phyloP scores from a whole-genome alignment of 2,888 invertebrate genomes.

The Apocheima hispidaria region DNA sequence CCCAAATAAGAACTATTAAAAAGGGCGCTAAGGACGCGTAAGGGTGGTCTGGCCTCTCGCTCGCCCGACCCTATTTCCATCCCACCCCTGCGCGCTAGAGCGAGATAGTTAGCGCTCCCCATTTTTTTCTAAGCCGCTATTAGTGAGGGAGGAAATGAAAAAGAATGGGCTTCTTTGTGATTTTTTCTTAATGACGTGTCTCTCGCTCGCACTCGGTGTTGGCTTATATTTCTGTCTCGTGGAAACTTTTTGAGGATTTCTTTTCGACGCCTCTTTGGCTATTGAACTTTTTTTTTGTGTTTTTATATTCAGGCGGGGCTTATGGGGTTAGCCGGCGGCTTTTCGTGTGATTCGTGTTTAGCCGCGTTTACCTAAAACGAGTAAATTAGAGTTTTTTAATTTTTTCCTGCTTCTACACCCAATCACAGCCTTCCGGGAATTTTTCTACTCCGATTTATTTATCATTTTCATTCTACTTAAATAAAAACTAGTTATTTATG shows the following conservation, averaged over 20 bases:
- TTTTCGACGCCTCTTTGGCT: conserved; percentile 82
- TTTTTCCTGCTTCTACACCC: conserved; percentile 41
- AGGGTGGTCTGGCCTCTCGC: conserved; percentile 78
- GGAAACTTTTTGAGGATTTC: conserved; percentile 73
- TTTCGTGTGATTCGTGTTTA: conserved; percentile 66
- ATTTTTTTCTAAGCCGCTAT: conserved; percentile 84
- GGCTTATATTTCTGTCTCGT: conserved; percentile 61
- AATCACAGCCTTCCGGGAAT: conserved; percentile 31
- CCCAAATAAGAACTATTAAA: conserved; percentile 82
- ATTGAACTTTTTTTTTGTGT: conserved; percentile 72
- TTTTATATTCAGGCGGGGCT: conserved; percentile 80
- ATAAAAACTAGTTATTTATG: neutral
- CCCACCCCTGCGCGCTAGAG: conserved; percentile 75
- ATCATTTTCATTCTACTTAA: neutral
- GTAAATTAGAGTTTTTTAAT: conserved; percentile 50
- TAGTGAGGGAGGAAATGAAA: conserved; percentile 85
- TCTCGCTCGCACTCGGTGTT: conserved; percentile 72
- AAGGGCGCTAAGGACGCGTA: conserved; percentile 74
- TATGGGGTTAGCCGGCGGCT: conserved; percentile 79
- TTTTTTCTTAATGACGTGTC: conserved; percentile 77
- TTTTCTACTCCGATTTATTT: conserved; percentile 7
- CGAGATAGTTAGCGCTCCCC: conserved; percentile 75
- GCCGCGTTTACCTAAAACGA: conserved; percentile 71
- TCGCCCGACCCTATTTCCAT: conserved; percentile 72
- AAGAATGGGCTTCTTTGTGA: conserved; percentile 84